Base-by-base conservation (phyloP, 2,797 vertebrate species). In the Sphenodon punctatus region DNA sequence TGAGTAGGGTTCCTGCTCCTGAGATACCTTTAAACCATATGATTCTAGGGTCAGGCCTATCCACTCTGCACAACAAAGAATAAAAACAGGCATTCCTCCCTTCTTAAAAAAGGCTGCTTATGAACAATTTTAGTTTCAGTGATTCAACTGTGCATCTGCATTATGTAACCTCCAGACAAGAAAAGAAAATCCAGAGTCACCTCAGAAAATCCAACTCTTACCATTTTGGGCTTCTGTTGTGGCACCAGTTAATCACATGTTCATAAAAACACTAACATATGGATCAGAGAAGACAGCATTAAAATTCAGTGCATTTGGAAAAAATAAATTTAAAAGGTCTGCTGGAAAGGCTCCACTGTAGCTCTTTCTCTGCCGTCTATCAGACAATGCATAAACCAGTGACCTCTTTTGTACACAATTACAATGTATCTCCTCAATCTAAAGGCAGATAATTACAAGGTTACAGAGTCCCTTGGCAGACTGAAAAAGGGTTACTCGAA, bases 401-500 rank as follows among this genome's bases (percentile, higher is more conserved):
- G 94, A 95, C 94, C 94, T 95, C 67, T 56, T 94, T 90, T 90
- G 91, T 92, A 93, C 88, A 94, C 94, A 93, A 89, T 92, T 95
- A 93, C 94, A 95, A 93, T 93, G 81, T 94, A 95, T 94, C 93
- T 94, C 86, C 70, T 95, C 89, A 91, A 79, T 95, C 93, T 93
- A 90, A 94, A 94, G 93, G 87, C 1, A 4, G 89, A 88, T 96
- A 95, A 96, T 96, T 95, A 94, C 85, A 94, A 94, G 93, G 90
- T 95, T 95, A 92, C 42, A 55, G 71, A 87, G 92, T 93, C 81
- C 84, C 79, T 91, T 92, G 91, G 86, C 91, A 94, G 91, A 83
- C 82, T 90, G 89, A 92, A 93, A 86, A 95, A 95, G 90, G 91
- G 91, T 94, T 94, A 88, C 60, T 92, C 89, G 92, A 83, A 89